Evolutionary conservation across 2,888 invertebrate genomes (phyloP).

Genomic region (Drosophila peninsularis): DNA sequence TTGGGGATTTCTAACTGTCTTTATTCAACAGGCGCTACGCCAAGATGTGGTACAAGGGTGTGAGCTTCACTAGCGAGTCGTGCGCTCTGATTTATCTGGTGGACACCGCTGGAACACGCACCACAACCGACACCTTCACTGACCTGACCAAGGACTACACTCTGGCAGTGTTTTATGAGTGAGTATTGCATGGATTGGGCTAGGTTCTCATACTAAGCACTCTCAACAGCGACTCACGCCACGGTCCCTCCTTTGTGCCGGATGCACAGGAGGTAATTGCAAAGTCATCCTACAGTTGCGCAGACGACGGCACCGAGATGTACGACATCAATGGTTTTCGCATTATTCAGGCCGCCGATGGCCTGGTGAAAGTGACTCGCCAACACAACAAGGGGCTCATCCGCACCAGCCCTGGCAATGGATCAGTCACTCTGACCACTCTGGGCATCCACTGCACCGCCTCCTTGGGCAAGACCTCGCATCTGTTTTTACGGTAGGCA

Average conservation of each 20-base stretch:
- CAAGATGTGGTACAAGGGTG: constrained; percentile 97
- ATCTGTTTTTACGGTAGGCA: constrained; percentile 88
- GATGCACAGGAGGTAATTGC: constrained; percentile 91
- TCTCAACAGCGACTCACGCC: constrained; percentile 87
- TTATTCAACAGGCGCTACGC: constrained; percentile 88
- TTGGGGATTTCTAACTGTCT: too few species aligned
- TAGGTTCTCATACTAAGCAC: not conserved
- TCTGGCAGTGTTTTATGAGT: constrained; percentile 92
- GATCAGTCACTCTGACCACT: constrained; percentile 93
- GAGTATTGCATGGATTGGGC: constrained; percentile 57
- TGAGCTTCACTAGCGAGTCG: constrained; percentile 94
- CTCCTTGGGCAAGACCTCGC: constrained; percentile 92
- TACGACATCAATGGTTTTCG: constrained; percentile 95
- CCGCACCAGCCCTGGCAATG: constrained; percentile 93
- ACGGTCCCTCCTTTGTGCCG: constrained; percentile 90
- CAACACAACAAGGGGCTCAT: constrained; percentile 92
- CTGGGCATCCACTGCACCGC: constrained; percentile 95
- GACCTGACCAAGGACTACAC: constrained; percentile 94
- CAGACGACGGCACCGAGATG: constrained; percentile 93
- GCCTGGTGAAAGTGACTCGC: constrained; percentile 89
- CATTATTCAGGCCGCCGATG: constrained; percentile 93
- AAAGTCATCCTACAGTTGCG: constrained; percentile 91
- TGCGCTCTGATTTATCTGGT: constrained; percentile 94
- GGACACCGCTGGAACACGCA: constrained; percentile 94
- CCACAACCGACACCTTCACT: constrained; percentile 94